A percentile compares a stretch with the other conserved stretches of the same genome.
phyloP scores from a whole-genome alignment of 2,888 invertebrate species.

The Volucella bombylans region DNA sequence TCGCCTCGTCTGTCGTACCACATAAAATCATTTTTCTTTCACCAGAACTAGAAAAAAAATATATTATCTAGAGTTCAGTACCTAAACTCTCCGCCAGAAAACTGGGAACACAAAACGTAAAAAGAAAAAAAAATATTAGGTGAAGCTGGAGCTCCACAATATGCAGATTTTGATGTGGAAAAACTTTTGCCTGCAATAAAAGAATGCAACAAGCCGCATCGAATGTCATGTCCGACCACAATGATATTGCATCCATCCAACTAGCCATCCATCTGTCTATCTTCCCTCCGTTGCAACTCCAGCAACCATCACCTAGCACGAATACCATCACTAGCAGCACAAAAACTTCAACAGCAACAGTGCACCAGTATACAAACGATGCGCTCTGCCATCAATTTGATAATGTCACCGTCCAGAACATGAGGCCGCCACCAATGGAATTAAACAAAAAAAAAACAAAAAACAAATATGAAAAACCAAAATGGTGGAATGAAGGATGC shows the following conservation, averaged over 20 bases:
- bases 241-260: constrained; percentile 70
- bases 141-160: constrained; percentile 17
- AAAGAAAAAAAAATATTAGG: neutral
- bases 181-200: constrained; percentile 65
- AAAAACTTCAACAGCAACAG: neutral
- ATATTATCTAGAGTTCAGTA: constrained; percentile 49
- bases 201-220: constrained; percentile 72
- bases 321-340: neutral
- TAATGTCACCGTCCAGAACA: constrained; percentile 30
- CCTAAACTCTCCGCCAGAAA: constrained; percentile 25
- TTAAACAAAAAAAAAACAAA: constrained; percentile 6
- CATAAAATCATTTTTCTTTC: constrained; percentile 63
- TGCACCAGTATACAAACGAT: constrained; percentile 37
- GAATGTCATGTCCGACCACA: constrained; percentile 72
- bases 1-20: constrained; percentile 38
- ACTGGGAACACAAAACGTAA: neutral
- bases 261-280: constrained; percentile 64
- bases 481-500: no score
- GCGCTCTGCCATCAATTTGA: constrained; percentile 36
- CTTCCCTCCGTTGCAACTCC: constrained; percentile 36
- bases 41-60: neutral
- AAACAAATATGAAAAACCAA: constrained; percentile 16
- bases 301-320: neutral
- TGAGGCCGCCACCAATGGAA: constrained; percentile 33
- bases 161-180: constrained; percentile 61